A percentile compares a stretch with the other conserved stretches of the same genome.
These are phyloP conservation scores for Cyprinodon tularosa DNA, from an alignment of 2,113 vertebrate genomes.

Conservation along the genomic window DNA sequence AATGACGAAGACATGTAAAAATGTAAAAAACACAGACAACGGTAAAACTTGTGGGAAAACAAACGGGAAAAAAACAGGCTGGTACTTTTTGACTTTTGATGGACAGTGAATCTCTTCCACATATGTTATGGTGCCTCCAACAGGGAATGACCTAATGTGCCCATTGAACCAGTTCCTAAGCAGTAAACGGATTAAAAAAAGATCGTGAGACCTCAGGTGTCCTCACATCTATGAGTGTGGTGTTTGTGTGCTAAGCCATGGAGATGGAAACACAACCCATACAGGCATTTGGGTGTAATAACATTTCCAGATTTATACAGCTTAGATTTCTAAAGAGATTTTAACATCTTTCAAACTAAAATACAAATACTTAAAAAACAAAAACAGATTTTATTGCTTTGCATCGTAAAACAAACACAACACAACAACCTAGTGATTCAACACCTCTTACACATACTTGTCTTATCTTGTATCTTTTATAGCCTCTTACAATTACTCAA, in stretches of 20 bases:
- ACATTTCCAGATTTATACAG: background rate
- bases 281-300: background rate
- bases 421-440: too few relatives aligned
- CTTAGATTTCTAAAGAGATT: background rate
- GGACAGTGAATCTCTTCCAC: background rate
- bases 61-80: background rate
- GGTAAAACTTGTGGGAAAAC: background rate
- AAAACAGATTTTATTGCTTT: background rate
- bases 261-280: conserved; percentile 1
- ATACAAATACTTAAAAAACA: background rate
- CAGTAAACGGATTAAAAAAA: background rate
- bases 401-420: too few relatives aligned
- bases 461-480: too few relatives aligned
- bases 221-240: background rate
- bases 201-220: background rate
- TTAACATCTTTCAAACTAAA: background rate
- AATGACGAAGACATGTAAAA: background rate
- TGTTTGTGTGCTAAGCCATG: background rate
- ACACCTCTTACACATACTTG: too few relatives aligned
- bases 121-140: background rate
- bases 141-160: background rate
- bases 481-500: too few relatives aligned
- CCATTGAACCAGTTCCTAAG: background rate
- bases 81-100: background rate
- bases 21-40: background rate